Evolutionary conservation across 2,888 invertebrate genomes (phyloP).

Genomic region (Aporophyla lueneburgensis): DNA sequence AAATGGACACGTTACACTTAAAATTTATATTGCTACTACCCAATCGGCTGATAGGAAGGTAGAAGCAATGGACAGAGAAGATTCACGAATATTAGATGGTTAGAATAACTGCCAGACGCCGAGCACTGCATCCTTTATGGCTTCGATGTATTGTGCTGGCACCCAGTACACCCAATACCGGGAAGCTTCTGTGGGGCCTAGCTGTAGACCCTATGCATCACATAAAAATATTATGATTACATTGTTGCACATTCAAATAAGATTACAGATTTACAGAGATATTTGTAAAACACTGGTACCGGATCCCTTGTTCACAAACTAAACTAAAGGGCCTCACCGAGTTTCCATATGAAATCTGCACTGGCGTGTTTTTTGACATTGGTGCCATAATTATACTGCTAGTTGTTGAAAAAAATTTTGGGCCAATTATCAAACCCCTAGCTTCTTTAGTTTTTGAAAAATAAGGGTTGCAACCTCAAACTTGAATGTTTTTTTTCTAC

Average conservation of each 20-base stretch:
- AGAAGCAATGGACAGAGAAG: slow-evolving; percentile 76
- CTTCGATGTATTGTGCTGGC: slow-evolving; percentile 96
- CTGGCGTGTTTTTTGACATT: no score
- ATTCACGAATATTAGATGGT: slow-evolving; percentile 70
- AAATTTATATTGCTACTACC: slow-evolving; percentile 87
- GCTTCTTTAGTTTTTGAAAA: no score
- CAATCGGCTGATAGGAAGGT: slow-evolving; percentile 81
- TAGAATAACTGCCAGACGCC: slow-evolving; percentile 96
- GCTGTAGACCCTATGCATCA: slow-evolving; percentile 94
- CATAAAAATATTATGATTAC: slow-evolving; percentile 19
- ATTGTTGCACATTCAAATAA: background rate
- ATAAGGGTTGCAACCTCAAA: no score
- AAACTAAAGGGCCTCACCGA: no score
- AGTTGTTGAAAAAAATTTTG: no score
- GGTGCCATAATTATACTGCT: no score
- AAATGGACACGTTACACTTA: slow-evolving; percentile 79
- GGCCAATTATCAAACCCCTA: no score
- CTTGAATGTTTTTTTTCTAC: no score
- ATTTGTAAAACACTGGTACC: no score
- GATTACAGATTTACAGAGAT: background rate
- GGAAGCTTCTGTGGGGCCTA: slow-evolving; percentile 97
- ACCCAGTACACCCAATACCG: slow-evolving; percentile 99
- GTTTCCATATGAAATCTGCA: no score
- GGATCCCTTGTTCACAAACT: no score
- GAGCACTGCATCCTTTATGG: slow-evolving; percentile 97